A percentile compares a stretch with the other conserved stretches of the same genome.
Conservation (phyloP, 1,140 invertebrate genomes). For the Achatina immaculata region DNA sequence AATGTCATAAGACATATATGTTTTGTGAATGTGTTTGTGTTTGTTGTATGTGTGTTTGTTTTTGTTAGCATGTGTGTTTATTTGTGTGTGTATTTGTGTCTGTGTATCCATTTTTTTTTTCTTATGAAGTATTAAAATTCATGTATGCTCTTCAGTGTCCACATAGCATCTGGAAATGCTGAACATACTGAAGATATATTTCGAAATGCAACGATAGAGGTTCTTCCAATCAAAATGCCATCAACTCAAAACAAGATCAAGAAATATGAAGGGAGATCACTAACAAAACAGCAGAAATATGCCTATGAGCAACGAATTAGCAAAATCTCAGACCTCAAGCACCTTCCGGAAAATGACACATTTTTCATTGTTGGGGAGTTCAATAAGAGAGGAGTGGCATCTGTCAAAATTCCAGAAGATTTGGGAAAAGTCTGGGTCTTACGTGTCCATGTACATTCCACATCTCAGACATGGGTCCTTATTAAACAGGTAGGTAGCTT, state of each 20-base stretch:
- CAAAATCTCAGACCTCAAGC: background rate
- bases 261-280: background rate
- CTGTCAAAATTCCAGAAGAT: background rate
- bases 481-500: slow-evolving; percentile 7
- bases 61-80: no score
- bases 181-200: background rate
- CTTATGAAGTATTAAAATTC: no score
- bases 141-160: background rate
- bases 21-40: no score
- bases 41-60: no score
- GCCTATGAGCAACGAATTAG: background rate
- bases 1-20: no score
- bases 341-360: background rate
- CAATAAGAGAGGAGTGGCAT: background rate
- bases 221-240: background rate
- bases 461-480: background rate
- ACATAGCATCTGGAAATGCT: background rate
- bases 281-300: no score
- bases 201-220: background rate
- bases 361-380: background rate
- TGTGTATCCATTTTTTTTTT: no score
- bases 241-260: background rate
- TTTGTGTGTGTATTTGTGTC: no score
- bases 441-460: background rate
- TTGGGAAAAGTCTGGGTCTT: background rate